Evolutionary conservation across 1,140 invertebrate genomes (phyloP).

Genomic region (Pemphigus obesinymphae): DNA sequence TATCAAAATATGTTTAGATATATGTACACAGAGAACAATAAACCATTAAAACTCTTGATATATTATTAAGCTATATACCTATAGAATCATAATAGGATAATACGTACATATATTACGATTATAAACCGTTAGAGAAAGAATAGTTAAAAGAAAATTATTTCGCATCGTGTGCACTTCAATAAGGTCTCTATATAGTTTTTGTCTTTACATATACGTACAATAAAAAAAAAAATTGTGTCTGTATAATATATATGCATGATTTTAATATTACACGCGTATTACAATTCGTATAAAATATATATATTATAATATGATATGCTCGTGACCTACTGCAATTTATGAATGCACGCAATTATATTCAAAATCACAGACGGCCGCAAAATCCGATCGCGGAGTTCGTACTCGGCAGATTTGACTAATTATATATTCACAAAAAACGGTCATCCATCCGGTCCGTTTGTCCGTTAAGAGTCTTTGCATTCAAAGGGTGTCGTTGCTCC

Average conservation of each 20-base stretch:
- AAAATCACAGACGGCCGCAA: not conserved
- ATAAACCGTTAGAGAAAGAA: not conserved
- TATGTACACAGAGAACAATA: no score
- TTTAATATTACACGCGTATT: not conserved
- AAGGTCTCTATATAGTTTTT: not conserved
- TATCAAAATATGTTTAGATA: no score
- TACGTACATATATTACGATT: not conserved
- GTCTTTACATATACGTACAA: not conserved
- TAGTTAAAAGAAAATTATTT: not conserved
- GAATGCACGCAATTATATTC: not conserved
- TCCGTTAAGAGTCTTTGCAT: slow-evolving; percentile 12
- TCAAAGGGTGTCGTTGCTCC: slow-evolving; percentile 17
- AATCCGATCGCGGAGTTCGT: not conserved
- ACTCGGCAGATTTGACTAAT: slow-evolving; percentile 11
- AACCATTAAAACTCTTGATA: no score
- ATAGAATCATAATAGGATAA: not conserved
- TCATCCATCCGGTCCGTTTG: slow-evolving; percentile 34
- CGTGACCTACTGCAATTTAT: slow-evolving; percentile 14
- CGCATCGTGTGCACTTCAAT: not conserved
- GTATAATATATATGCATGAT: not conserved
- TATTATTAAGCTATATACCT: no score
- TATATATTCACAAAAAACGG: slow-evolving; percentile 11
- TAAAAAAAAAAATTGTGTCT: not conserved
- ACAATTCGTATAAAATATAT: not conserved
- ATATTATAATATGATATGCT: not conserved